Conservation (phyloP, 2,797 vertebrate genomes). For the Chromis chromis region DNA sequence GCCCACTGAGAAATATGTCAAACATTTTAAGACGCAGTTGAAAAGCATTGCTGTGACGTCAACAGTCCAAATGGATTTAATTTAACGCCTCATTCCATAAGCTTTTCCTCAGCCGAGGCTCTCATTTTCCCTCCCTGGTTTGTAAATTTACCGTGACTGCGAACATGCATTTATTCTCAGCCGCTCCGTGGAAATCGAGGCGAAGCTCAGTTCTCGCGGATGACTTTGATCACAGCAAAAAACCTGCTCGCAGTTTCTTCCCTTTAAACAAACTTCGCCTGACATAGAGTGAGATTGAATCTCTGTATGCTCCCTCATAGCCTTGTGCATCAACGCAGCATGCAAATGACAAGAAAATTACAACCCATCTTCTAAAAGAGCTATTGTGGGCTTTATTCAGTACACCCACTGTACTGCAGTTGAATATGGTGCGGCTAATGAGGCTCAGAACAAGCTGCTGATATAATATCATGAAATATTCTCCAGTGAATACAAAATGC, state of each 20-base stretch:
- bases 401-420: constrained; percentile 23
- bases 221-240: constrained; percentile 59
- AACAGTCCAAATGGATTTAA: constrained; percentile 64
- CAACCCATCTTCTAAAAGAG: constrained; percentile 27
- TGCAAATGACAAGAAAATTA: constrained; percentile 58
- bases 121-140: constrained; percentile 39
- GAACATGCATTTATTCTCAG: constrained; percentile 65
- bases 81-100: constrained; percentile 68
- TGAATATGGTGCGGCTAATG: constrained; percentile 52
- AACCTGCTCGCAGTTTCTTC: constrained; percentile 44
- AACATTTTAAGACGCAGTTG: constrained; percentile 41
- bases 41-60: constrained; percentile 54
- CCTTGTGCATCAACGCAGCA: constrained; percentile 41
- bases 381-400: constrained; percentile 37
- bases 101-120: constrained; percentile 28
- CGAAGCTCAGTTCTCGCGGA: constrained; percentile 28
- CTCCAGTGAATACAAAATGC: constrained; percentile 31
- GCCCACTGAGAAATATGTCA: constrained; percentile 39
- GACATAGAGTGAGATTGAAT: constrained; percentile 52
- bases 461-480: constrained; percentile 39
- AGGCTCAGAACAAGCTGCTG: constrained; percentile 50
- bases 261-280: constrained; percentile 57
- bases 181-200: constrained; percentile 38
- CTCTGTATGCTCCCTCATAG: constrained; percentile 31
- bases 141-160: constrained; percentile 69